phyloP scores from a whole-genome alignment of 1,140 invertebrate genomes.

The Mamestra configurata region DNA sequence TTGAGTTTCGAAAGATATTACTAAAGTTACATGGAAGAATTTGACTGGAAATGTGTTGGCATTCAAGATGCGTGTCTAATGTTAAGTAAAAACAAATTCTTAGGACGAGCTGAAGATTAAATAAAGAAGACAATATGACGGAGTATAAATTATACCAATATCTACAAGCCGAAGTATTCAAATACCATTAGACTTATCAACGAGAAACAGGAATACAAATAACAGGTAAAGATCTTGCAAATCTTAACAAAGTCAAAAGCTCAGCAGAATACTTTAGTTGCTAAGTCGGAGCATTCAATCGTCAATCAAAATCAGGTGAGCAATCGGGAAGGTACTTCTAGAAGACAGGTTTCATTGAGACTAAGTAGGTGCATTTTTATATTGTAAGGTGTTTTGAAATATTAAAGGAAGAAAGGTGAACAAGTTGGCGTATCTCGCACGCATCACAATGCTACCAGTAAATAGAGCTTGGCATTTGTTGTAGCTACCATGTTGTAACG shows the following conservation, averaged over 20 bases:
- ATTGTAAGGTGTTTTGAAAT: slow-evolving; percentile 52
- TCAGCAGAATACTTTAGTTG: background rate
- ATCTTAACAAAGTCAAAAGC: background rate
- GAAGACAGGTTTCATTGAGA: slow-evolving; percentile 30
- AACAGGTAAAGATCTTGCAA: background rate
- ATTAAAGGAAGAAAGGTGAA: slow-evolving; percentile 66
- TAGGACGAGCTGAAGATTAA: background rate
- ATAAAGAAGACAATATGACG: background rate
- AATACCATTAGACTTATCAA: no score
- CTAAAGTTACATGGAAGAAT: background rate
- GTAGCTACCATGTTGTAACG: slow-evolving; percentile 55
- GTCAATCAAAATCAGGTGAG: background rate
- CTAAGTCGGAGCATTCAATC: background rate
- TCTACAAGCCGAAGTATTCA: no score
- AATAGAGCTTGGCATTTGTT: slow-evolving; percentile 76
- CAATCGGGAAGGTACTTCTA: background rate
- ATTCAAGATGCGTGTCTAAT: slow-evolving; percentile 3
- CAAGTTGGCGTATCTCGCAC: slow-evolving; percentile 63
- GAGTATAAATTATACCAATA: no score
- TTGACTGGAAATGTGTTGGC: background rate
- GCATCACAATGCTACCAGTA: slow-evolving; percentile 66
- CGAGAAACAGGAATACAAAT: no score
- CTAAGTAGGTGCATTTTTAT: slow-evolving; percentile 11
- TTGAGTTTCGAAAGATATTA: slow-evolving; percentile 13
- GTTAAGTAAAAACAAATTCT: background rate